phyloP scores from a whole-genome alignment of 2,797 vertebrate species.

The Lophura swinhoii region DNA sequence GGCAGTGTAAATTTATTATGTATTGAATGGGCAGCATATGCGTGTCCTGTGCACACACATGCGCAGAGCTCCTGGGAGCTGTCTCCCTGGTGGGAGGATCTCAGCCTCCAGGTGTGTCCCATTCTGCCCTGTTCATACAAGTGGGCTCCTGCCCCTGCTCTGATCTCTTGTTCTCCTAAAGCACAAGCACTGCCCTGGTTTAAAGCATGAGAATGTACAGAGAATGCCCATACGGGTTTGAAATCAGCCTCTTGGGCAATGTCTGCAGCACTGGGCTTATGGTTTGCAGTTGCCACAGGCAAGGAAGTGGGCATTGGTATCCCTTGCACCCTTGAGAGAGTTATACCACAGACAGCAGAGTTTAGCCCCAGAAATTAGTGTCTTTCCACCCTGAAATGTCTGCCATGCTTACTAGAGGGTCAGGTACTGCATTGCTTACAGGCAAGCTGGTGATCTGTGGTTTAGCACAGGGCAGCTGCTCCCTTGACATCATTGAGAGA shows the following conservation, averaged over 20 bases:
- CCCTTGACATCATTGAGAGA: background rate
- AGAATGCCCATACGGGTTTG: background rate
- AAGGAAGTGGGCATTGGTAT: background rate
- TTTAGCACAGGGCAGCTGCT: background rate
- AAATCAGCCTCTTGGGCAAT: background rate
- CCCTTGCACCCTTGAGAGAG: background rate
- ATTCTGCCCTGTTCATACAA: background rate
- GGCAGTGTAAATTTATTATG: background rate
- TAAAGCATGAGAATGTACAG: background rate
- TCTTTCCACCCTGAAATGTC: background rate
- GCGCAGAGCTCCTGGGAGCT: background rate
- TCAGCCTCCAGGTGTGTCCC: background rate
- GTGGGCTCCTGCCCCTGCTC: background rate
- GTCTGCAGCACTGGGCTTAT: background rate
- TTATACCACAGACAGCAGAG: background rate
- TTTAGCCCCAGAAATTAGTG: background rate
- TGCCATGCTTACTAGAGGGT: rapidly evolving
- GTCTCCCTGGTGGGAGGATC: background rate
- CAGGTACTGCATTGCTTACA: background rate
- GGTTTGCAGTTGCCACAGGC: background rate
- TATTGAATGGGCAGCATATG: background rate
- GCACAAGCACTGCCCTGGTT: rapidly evolving
- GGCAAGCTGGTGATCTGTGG: background rate
- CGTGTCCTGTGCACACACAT: background rate
- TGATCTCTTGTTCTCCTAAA: background rate